Evolutionary conservation across 2,888 invertebrate species (phyloP).

Genomic region (Philhelius pedissequus): DNA sequence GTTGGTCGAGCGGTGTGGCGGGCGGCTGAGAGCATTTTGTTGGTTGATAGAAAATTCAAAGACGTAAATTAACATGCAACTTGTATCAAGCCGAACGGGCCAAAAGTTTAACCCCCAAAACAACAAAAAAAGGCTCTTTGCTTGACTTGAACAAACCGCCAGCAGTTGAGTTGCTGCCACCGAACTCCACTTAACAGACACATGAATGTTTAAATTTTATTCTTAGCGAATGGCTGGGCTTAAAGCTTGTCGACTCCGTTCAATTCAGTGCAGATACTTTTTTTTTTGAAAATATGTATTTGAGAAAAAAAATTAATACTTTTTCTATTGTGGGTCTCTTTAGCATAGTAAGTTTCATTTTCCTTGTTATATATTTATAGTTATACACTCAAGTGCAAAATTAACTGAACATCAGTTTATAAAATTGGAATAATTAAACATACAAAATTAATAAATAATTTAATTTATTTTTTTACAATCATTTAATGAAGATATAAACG

Average conservation of each 20-base stretch:
- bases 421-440: too few relatives aligned
- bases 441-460: too few relatives aligned
- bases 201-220: constrained; percentile 55
- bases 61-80: constrained; percentile 64
- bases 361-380: background rate
- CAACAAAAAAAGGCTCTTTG: background rate
- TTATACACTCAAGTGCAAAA: background rate
- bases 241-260: constrained; percentile 12
- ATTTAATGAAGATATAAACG: too few relatives aligned
- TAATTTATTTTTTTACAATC: too few relatives aligned
- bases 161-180: background rate
- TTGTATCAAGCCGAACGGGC: constrained; percentile 56
- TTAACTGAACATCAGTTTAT: background rate
- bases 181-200: constrained; percentile 27
- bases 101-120: constrained; percentile 63
- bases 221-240: constrained; percentile 42
- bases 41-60: constrained; percentile 49
- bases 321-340: background rate
- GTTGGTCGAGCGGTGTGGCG: background rate
- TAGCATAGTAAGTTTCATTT: background rate
- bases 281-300: background rate
- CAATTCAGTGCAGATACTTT: background rate
- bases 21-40: too few relatives aligned
- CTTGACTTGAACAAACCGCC: background rate
- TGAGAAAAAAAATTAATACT: background rate